A percentile compares a stretch with the other conserved stretches of the same genome.
These are phyloP conservation scores for Polietes domitor DNA, from an alignment of 2,888 invertebrate genomes.

Conservation along the genomic window DNA sequence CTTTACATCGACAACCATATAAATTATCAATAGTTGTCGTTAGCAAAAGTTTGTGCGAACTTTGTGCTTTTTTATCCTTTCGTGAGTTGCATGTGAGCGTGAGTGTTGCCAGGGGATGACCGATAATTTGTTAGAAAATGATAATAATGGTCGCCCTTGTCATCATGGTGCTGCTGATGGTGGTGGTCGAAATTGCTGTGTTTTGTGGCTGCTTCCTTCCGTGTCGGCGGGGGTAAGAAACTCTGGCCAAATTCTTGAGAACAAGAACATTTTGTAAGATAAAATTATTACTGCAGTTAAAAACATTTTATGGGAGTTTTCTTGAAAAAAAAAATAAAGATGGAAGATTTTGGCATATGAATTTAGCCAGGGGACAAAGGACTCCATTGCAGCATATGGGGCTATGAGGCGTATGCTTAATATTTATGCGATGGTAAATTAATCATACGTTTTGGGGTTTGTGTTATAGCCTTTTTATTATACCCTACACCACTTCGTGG, in stretches of 20 bases:
- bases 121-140: conserved; percentile 50
- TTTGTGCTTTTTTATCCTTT: neutral
- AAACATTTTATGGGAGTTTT: neutral
- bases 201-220: neutral
- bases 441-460: too few species aligned
- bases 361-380: too few species aligned
- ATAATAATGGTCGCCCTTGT: conserved; percentile 49
- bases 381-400: too few species aligned
- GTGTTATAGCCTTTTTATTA: too few species aligned
- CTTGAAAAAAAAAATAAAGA: neutral
- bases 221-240: neutral
- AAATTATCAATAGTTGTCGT: conserved; percentile 55
- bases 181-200: neutral
- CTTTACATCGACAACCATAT: conserved; percentile 41
- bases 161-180: neutral
- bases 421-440: too few species aligned
- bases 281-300: conserved; percentile 53
- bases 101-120: conserved; percentile 11
- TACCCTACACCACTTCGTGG: too few species aligned
- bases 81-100: neutral
- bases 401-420: too few species aligned
- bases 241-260: neutral
- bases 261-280: conserved; percentile 20
- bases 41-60: neutral
- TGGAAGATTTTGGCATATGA: too few species aligned